phyloP scores from a whole-genome alignment of 2,113 vertebrate species.

The Bucco capensis region DNA sequence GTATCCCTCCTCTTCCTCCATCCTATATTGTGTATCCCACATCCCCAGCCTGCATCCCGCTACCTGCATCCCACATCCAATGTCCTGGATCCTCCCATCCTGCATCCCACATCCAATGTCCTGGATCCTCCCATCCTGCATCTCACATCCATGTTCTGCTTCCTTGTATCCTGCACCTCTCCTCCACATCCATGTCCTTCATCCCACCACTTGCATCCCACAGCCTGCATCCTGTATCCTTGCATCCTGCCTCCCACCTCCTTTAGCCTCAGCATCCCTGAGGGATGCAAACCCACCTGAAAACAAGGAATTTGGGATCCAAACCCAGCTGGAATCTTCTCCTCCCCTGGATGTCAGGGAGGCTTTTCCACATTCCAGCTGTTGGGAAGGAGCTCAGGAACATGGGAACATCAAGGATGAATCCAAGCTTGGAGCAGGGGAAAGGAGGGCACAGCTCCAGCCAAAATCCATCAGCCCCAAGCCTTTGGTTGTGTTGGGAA shows the following conservation, averaged over 20 bases:
- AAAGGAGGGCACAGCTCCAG: rapidly evolving
- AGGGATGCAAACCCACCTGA: background rate
- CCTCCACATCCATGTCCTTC: background rate
- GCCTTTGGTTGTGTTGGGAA: background rate
- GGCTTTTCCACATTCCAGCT: rapidly evolving
- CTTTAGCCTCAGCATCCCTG: background rate
- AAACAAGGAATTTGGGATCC: background rate
- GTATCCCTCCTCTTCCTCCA: background rate
- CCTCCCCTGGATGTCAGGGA: rapidly evolving
- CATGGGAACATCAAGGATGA: rapidly evolving
- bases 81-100: background rate
- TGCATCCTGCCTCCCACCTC: background rate
- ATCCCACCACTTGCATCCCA: background rate
- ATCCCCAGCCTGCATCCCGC: too few species aligned
- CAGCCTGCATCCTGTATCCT: background rate
- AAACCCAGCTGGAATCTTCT: background rate
- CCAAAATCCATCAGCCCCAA: background rate
- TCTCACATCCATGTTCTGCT: background rate
- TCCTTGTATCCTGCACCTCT: background rate
- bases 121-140: background rate
- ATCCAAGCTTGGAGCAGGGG: rapidly evolving
- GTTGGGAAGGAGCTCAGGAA: background rate
- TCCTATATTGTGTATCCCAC: background rate
- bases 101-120: background rate
- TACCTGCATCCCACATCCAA: background rate